phyloP scores from a whole-genome alignment of 2,888 invertebrate genomes.

The Acleris cristana region DNA sequence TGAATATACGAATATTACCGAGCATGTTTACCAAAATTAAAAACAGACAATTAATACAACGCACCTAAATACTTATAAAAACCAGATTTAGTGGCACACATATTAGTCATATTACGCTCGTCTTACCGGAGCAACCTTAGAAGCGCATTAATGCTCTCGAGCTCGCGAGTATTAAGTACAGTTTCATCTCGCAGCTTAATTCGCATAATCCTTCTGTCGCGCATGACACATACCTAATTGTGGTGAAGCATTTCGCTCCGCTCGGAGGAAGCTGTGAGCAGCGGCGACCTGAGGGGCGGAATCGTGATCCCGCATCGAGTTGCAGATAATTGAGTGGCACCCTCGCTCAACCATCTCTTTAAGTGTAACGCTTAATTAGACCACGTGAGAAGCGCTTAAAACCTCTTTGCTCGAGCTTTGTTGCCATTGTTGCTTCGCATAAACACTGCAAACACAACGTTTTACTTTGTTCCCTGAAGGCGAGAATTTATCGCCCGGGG shows the following conservation, averaged over 20 bases:
- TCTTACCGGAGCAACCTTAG: conserved; percentile 36
- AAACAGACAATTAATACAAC: too few relatives aligned
- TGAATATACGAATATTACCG: too few relatives aligned
- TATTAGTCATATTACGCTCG: conserved; percentile 3
- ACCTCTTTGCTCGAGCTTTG: conserved; percentile 57
- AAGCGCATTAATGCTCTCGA: conserved; percentile 48
- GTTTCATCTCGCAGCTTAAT: conserved; percentile 70
- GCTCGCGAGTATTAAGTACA: conserved; percentile 61
- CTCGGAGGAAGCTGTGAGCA: conserved; percentile 59
- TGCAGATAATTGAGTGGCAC: conserved; percentile 76
- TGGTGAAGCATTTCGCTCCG: conserved; percentile 69
- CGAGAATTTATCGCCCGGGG: conserved; percentile 38
- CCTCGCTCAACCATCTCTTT: conserved; percentile 59
- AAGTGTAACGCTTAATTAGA: conserved; percentile 78
- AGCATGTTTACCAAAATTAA: too few relatives aligned
- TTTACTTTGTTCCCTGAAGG: conserved; percentile 39
- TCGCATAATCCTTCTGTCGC: conserved; percentile 77
- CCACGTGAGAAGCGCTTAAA: conserved; percentile 72
- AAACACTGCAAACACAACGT: conserved; percentile 50
- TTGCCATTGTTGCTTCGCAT: conserved; percentile 62
- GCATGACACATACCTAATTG: conserved; percentile 74
- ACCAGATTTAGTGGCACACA: too few relatives aligned
- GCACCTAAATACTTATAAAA: too few relatives aligned
- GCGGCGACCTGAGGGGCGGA: conserved; percentile 35
- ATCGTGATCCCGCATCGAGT: conserved; percentile 77